Percentiles rank a stretch among this genome's conserved stretches.
Evolutionary conservation across 2,888 invertebrate genomes (phyloP).

Genomic region (Dryomyza anilis): DNA sequence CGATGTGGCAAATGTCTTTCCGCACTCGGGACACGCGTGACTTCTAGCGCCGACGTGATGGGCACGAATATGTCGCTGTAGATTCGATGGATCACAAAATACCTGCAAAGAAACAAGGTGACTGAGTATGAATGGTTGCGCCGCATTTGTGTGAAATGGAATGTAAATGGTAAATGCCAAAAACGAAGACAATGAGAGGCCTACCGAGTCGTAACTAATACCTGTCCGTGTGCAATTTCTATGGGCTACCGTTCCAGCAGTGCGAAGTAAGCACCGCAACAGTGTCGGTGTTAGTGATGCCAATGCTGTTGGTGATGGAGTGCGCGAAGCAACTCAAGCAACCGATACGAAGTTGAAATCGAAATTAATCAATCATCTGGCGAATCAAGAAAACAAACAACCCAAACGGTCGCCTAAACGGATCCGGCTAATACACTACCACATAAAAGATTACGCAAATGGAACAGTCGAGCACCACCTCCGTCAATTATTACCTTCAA

Average conservation of each 20-base stretch:
- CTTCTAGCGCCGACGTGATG: slow-evolving; percentile 94
- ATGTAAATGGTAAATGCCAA: background rate
- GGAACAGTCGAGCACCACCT: slow-evolving; percentile 41
- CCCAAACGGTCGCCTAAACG: slow-evolving; percentile 42
- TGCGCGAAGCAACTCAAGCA: background rate
- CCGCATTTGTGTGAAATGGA: background rate
- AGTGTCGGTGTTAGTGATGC: too few species aligned
- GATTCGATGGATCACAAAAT: slow-evolving; percentile 95
- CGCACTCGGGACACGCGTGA: slow-evolving; percentile 98
- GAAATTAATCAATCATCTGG: slow-evolving; percentile 57
- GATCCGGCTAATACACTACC: slow-evolving; percentile 42
- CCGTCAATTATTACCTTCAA: slow-evolving; percentile 55
- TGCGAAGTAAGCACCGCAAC: too few species aligned
- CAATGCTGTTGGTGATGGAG: background rate
- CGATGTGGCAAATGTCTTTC: slow-evolving; percentile 97
- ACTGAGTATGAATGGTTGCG: background rate
- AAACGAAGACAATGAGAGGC: background rate
- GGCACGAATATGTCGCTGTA: slow-evolving; percentile 94
- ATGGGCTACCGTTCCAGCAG: slow-evolving; percentile 10
- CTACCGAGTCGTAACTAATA: slow-evolving; percentile 1
- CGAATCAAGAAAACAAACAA: slow-evolving; percentile 25
- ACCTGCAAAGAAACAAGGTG: slow-evolving; percentile 68
- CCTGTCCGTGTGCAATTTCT: slow-evolving; percentile 15
- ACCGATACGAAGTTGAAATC: slow-evolving; percentile 43
- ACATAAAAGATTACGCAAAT: slow-evolving; percentile 51